Conservation (phyloP, 92 coral and sea anemone genomes). For the Heteractis magnifica region DNA sequence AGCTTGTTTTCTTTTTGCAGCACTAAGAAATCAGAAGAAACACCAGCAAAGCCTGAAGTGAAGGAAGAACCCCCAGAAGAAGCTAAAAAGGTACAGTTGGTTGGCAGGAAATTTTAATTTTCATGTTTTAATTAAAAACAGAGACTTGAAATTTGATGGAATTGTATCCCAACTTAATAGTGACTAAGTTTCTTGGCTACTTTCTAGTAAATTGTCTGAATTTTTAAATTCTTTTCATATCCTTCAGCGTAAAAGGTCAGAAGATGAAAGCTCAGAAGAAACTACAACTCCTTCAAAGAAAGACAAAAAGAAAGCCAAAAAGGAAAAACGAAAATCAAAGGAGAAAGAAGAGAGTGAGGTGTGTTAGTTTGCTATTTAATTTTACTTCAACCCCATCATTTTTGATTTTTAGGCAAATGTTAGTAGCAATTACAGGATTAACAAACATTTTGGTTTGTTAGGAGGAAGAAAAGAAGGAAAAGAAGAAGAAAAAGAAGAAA, state of each 20-base stretch:
- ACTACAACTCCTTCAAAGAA: slow-evolving; percentile 51
- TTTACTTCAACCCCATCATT: background rate
- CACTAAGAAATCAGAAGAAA: background rate
- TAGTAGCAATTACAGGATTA: background rate
- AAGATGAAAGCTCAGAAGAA: slow-evolving; percentile 55
- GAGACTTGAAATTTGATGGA: too few relatives aligned
- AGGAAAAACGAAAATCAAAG: slow-evolving; percentile 74
- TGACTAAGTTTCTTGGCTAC: too few relatives aligned
- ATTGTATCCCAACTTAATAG: too few relatives aligned
- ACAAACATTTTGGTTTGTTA: slow-evolving; percentile 12
- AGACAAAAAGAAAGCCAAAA: slow-evolving; percentile 74
- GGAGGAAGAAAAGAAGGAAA: slow-evolving; percentile 58
- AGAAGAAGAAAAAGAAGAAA: slow-evolving; percentile 66
- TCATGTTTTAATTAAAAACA: too few relatives aligned
- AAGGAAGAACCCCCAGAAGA: slow-evolving; percentile 8
- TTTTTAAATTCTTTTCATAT: background rate
- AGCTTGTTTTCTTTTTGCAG: background rate
- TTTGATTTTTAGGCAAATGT: background rate
- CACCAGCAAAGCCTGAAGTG: background rate
- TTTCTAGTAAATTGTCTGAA: too few relatives aligned
- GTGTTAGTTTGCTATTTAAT: background rate
- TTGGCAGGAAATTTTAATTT: too few relatives aligned
- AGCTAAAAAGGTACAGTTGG: slow-evolving; percentile 15
- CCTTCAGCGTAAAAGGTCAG: slow-evolving; percentile 52
- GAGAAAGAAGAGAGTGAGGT: slow-evolving; percentile 47